phyloP scores from a whole-genome alignment of 2,113 vertebrate species.

The Cynocephalus volans region DNA sequence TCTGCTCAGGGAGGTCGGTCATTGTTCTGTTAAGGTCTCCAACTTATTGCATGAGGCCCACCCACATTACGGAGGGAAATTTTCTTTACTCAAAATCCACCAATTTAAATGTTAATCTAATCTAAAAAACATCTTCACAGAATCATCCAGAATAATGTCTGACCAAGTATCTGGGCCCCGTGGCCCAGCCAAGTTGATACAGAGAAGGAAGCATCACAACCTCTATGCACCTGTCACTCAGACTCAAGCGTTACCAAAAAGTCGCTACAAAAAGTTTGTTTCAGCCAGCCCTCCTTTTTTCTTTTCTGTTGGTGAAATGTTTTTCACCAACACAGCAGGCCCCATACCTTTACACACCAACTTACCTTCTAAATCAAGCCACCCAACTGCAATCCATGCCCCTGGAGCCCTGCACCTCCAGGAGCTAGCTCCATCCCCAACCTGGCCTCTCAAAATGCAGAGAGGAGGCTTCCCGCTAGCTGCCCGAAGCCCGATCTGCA shows the following conservation, averaged over 20 bases:
- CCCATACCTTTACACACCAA: neutral
- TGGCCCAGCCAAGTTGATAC: neutral
- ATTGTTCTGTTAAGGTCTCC: neutral
- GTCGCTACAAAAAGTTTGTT: neutral
- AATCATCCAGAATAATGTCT: neutral
- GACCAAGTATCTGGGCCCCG: neutral
- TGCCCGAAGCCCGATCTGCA: neutral
- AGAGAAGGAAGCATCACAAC: neutral
- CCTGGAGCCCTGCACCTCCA: too few relatives aligned
- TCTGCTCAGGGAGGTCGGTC: neutral
- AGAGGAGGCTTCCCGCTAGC: neutral
- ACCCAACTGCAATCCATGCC: too few relatives aligned
- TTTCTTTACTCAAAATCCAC: neutral
- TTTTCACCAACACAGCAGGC: neutral
- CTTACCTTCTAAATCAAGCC: neutral
- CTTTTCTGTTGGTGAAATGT: neutral
- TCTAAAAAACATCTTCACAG: neutral
- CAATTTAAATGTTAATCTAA: slow-evolving; percentile 36
- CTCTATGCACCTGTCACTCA: neutral
- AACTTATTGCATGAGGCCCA: neutral
- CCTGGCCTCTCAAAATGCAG: neutral
- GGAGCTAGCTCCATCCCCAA: neutral
- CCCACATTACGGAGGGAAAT: neutral
- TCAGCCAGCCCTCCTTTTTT: neutral
- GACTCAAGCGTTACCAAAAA: neutral